Base-by-base conservation (phyloP, 2,113 vertebrate genomes). In the Cryptotis parvus region DNA sequence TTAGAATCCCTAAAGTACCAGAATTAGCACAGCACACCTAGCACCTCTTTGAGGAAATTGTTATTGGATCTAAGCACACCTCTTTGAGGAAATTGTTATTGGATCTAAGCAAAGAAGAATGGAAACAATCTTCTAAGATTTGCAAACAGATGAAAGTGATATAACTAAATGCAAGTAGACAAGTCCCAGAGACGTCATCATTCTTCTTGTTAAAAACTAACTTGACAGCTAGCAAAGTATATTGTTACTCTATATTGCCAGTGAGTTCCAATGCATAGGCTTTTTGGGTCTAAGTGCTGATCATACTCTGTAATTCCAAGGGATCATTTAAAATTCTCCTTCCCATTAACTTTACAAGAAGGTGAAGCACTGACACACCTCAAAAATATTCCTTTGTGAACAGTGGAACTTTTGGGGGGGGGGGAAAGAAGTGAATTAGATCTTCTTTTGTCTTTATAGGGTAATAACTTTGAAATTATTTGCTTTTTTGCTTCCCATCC, bases 121-220 rank as follows among this genome's bases (percentile, higher is more conserved):
- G 18, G 63, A 69, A 91, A 63, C 31, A 61, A 77, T 77, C n/a
- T 72, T 65, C 55, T n/a, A 92, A 90, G 26, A 90, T 90, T 65
- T 61, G 94, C 58, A 89, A 90, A 90, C 49, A 84, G 14, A 87
- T 52, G 78, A 81, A 84, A 87, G 26, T 68, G 37, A 41, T 41
- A 29, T 76, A 81, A 77, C 74, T 81, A 81, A 82, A 78, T 58
- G 2, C 82, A 68, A 70, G 55, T 69, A 69, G n/a, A 74, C 43
- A 81, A 74, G 31, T 80, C 35, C 35, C 49, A 74, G 24, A 81
- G 70, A 85, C 15, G 75, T 78, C 41, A 81, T 24, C 33, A 52
- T 85, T 85, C 26, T 73, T 72, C 77, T 33, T 31, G 49, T 81
- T 49, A 78, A 95, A 92, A 90, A 91, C 24, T 37, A 87, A 79